Evolutionary conservation across 2,113 vertebrate species (phyloP).

Genomic region (Litocranius walleri): DNA sequence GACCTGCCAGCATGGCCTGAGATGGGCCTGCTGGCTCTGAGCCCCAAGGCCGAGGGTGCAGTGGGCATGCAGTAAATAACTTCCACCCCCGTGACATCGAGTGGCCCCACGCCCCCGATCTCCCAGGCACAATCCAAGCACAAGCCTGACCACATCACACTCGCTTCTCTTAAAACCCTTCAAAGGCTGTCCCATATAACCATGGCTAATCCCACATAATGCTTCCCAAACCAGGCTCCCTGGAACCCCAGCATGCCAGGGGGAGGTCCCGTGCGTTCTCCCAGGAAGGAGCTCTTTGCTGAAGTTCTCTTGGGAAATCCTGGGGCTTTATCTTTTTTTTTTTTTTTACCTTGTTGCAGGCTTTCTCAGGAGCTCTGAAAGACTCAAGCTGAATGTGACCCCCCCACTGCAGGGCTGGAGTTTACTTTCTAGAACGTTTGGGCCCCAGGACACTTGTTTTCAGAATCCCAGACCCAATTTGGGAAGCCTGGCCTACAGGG

Average conservation of each 20-base stretch:
- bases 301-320: neutral
- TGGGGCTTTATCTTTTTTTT: neutral
- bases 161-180: neutral
- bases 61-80: rapidly evolving
- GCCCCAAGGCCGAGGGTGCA: neutral
- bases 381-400: neutral
- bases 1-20: neutral
- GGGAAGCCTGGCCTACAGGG: neutral
- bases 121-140: neutral
- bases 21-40: rapidly evolving
- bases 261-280: rapidly evolving
- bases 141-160: neutral
- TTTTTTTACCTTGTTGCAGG: neutral
- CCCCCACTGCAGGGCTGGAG: rapidly evolving
- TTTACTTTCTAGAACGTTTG: rapidly evolving
- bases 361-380: neutral
- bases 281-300: neutral
- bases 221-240: neutral
- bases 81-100: rapidly evolving
- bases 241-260: rapidly evolving
- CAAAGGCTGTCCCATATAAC: rapidly evolving
- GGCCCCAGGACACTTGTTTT: neutral
- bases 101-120: rapidly evolving
- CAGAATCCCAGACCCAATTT: neutral
- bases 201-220: rapidly evolving